A percentile compares a stretch with the other conserved stretches of the same genome.
These are phyloP conservation scores for Podocnemis expansa DNA, from an alignment of 2,113 vertebrate genomes.

Conservation along the genomic window DNA sequence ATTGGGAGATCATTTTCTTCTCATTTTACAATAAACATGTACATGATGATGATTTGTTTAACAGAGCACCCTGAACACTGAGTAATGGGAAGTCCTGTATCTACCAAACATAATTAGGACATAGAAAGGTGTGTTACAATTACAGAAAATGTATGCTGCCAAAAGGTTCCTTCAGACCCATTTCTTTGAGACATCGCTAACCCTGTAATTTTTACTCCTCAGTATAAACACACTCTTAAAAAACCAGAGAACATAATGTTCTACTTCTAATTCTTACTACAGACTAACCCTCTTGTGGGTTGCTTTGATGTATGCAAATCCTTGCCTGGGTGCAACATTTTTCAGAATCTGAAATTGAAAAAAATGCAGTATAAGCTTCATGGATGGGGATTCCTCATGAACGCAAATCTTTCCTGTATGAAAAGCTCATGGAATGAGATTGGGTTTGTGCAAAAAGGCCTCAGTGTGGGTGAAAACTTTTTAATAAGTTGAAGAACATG, in stretches of 20 bases:
- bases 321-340: fast-evolving
- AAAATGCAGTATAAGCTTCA: not conserved
- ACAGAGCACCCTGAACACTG: conserved; percentile 16
- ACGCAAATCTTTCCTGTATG: not conserved
- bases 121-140: not conserved
- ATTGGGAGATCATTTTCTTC: conserved; percentile 57
- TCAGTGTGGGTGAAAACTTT: not conserved
- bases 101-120: not conserved
- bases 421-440: not conserved
- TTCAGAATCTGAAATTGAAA: not conserved
- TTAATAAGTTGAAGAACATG: not conserved
- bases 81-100: conserved; percentile 38
- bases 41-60: conserved; percentile 41
- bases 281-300: fast-evolving
- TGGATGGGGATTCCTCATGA: fast-evolving
- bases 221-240: not conserved
- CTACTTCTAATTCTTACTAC: not conserved
- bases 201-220: not conserved
- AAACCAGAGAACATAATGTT: not conserved
- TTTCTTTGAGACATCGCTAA: conserved; percentile 31
- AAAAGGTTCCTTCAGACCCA: conserved; percentile 48
- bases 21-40: conserved; percentile 45
- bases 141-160: conserved; percentile 40
- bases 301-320: not conserved
- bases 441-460: not conserved